phyloP scores from a whole-genome alignment of 2,888 invertebrate genomes.

The Drosophila koepferae region DNA sequence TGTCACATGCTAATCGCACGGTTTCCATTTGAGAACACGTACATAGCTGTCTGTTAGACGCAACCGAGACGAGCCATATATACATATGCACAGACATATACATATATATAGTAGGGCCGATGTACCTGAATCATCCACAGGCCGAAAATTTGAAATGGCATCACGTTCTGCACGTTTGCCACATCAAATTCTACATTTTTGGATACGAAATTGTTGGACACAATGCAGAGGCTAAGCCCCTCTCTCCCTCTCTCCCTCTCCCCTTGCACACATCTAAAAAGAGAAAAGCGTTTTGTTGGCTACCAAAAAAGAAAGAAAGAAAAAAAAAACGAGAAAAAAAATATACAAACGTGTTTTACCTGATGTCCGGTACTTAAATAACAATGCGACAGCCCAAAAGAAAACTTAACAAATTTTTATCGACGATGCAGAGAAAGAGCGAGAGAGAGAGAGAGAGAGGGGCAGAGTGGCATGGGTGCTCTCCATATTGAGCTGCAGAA shows the following conservation, averaged over 20 bases:
- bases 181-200: constrained; percentile 58
- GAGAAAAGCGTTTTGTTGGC: constrained; percentile 48
- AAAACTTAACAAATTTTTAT: constrained; percentile 46
- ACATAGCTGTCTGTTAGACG: constrained; percentile 25
- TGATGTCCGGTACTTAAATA: constrained; percentile 69
- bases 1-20: constrained; percentile 23
- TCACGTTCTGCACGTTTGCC: constrained; percentile 68
- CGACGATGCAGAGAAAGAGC: constrained; percentile 4
- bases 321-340: neutral
- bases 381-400: constrained; percentile 50
- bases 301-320: constrained; percentile 16
- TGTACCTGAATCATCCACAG: constrained; percentile 8
- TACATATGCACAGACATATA: neutral
- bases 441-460: too few species aligned
- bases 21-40: constrained; percentile 33
- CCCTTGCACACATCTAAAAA: constrained; percentile 15
- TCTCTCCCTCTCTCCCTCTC: neutral
- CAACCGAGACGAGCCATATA: constrained; percentile 7
- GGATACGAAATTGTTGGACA: constrained; percentile 41
- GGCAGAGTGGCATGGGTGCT: neutral
- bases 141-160: constrained; percentile 32
- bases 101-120: neutral
- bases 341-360: constrained; percentile 63
- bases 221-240: neutral
- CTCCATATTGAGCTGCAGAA: constrained; percentile 44